These are phyloP conservation scores for Ptyas mucosa DNA, from an alignment of 2,113 vertebrate genomes.

Conservation along the genomic window DNA sequence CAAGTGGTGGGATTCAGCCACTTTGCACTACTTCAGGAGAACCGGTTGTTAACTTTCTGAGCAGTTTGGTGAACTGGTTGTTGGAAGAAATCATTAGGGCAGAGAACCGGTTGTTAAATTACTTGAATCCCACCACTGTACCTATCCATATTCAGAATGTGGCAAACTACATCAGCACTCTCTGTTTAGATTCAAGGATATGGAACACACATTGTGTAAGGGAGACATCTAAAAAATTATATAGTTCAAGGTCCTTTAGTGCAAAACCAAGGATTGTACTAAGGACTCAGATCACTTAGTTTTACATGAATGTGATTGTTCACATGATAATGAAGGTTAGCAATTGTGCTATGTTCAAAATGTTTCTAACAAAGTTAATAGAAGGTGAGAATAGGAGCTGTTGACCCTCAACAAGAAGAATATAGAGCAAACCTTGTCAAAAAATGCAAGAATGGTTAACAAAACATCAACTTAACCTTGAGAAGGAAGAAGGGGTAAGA, in stretches of 20 bases:
- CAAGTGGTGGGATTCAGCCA: no score
- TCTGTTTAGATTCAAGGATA: neutral
- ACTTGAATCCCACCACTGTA: neutral
- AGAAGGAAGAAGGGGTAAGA: neutral
- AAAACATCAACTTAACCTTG: neutral
- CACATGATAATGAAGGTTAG: neutral
- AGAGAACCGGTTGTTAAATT: no score
- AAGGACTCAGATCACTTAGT: neutral
- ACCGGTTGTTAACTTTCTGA: no score
- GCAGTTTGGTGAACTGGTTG: no score
- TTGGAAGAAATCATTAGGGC: no score
- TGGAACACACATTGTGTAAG: neutral
- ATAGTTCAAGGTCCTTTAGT: neutral
- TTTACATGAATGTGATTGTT: neutral
- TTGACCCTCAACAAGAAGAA: neutral
- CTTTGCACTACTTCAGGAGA: no score
- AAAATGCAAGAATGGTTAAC: neutral
- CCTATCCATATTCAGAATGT: neutral
- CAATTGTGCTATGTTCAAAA: neutral
- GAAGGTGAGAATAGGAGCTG: neutral
- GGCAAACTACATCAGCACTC: neutral
- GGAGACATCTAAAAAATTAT: neutral
- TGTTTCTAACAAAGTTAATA: neutral
- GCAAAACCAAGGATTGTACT: neutral
- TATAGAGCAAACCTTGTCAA: neutral